phyloP scores from a whole-genome alignment of 2,797 vertebrate genomes.

The Adrianichthys oophorus region DNA sequence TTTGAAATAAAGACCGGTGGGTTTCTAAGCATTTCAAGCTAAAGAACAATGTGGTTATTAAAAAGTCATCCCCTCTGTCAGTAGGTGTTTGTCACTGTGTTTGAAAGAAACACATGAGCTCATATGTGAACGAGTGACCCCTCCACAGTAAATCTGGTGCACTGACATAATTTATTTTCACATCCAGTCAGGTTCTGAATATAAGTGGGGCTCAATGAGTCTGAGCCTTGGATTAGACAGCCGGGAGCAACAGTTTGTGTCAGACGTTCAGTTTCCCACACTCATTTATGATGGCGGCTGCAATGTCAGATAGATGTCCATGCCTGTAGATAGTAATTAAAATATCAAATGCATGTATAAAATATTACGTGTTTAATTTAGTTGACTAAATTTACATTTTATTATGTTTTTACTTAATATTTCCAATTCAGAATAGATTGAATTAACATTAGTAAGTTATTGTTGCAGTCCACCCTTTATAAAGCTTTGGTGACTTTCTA shows the following conservation, averaged over 20 bases:
- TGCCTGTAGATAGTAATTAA: no score
- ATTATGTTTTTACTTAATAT: no score
- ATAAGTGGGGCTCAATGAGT: constrained; percentile 9
- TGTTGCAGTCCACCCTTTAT: no score
- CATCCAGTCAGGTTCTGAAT: constrained; percentile 13
- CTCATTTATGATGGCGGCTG: constrained; percentile 4
- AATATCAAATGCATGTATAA: no score
- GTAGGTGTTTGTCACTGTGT: constrained; percentile 19
- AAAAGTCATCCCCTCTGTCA: constrained; percentile 66
- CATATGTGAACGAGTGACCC: constrained; percentile 29
- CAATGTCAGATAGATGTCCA: neutral
- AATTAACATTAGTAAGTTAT: no score
- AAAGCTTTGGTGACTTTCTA: no score
- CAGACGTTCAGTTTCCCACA: constrained; percentile 12
- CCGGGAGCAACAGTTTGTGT: constrained; percentile 21
- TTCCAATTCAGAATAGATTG: no score
- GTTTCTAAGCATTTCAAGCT: constrained; percentile 44
- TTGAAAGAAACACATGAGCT: constrained; percentile 11
- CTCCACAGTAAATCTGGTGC: constrained; percentile 37
- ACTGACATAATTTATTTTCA: constrained; percentile 42
- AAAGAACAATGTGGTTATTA: constrained; percentile 20
- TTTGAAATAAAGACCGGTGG: constrained; percentile 72
- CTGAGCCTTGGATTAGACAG: constrained; percentile 29
- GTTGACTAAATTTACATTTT: no score
- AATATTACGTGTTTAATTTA: no score